Percentiles rank a stretch among this genome's conserved stretches.
Conservation (phyloP, 2,888 invertebrate species). For the Acanthosepion esculentum region DNA sequence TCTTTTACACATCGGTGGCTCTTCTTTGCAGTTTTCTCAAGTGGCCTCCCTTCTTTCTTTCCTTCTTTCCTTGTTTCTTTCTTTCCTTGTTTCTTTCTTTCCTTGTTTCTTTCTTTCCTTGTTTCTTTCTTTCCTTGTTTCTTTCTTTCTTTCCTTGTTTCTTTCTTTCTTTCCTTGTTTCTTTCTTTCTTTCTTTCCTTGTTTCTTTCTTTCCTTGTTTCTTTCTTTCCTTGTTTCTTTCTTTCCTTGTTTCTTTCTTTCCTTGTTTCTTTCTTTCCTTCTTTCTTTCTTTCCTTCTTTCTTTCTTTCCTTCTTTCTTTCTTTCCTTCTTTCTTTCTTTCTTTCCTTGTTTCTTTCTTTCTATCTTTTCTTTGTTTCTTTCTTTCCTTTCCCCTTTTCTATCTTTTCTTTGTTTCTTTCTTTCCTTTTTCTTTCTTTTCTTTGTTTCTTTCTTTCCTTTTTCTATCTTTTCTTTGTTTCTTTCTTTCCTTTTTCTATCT, state of each 20-base stretch:
- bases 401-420: no score
- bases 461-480: background rate
- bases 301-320: background rate
- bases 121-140: background rate
- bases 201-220: background rate
- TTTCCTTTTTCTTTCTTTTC: background rate
- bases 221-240: no score
- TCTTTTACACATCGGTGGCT: background rate
- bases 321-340: background rate
- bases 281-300: background rate
- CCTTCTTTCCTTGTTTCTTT: no score
- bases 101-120: background rate
- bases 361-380: background rate
- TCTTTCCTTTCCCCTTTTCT: no score
- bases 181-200: background rate
- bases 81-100: background rate
- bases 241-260: background rate
- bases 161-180: background rate
- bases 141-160: background rate
- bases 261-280: background rate
- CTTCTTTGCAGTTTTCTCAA: background rate
- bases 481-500: background rate
- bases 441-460: background rate
- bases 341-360: background rate
- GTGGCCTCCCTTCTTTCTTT: background rate